Conservation (phyloP, 1,140 invertebrate genomes). For the Aphidius gifuensis region DNA sequence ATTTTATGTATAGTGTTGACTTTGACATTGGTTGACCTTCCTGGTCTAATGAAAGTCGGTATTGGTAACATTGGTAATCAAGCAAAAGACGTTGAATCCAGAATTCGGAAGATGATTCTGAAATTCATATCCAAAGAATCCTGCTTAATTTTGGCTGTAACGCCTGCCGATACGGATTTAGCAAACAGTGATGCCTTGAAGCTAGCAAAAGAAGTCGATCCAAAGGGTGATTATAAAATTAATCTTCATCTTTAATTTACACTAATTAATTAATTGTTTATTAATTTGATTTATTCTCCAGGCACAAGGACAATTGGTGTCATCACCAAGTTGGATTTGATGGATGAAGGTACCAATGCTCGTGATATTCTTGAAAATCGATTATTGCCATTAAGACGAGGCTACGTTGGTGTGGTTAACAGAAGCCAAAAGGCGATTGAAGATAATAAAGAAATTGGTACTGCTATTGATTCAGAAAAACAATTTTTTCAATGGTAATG, state of each 20-base stretch:
- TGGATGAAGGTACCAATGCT: slow-evolving; percentile 99
- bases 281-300: slow-evolving; percentile 35
- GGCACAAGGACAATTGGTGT: slow-evolving; percentile 97
- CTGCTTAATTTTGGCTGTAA: slow-evolving; percentile 92
- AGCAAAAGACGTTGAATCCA: slow-evolving; percentile 86
- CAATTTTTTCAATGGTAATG: slow-evolving; percentile 92
- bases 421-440: slow-evolving; percentile 98
- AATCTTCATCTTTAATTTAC: no score
- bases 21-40: slow-evolving; percentile 92
- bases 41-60: slow-evolving; percentile 93
- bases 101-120: slow-evolving; percentile 93
- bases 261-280: no score
- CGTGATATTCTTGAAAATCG: slow-evolving; percentile 98
- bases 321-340: slow-evolving; percentile 98
- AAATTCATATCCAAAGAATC: slow-evolving; percentile 92
- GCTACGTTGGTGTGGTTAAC: slow-evolving; percentile 98
- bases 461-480: slow-evolving; percentile 89
- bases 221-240: slow-evolving; percentile 66
- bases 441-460: slow-evolving; percentile 94
- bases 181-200: slow-evolving; percentile 95
- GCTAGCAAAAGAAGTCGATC: slow-evolving; percentile 92
- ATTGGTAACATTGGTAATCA: slow-evolving; percentile 96
- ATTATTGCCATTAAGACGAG: slow-evolving; percentile 87
- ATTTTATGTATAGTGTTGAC: slow-evolving; percentile 67
- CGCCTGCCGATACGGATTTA: slow-evolving; percentile 95